A percentile compares a stretch with the other conserved stretches of the same genome.
Evolutionary conservation across 2,888 invertebrate genomes (phyloP).

Genomic region (Actias luna): DNA sequence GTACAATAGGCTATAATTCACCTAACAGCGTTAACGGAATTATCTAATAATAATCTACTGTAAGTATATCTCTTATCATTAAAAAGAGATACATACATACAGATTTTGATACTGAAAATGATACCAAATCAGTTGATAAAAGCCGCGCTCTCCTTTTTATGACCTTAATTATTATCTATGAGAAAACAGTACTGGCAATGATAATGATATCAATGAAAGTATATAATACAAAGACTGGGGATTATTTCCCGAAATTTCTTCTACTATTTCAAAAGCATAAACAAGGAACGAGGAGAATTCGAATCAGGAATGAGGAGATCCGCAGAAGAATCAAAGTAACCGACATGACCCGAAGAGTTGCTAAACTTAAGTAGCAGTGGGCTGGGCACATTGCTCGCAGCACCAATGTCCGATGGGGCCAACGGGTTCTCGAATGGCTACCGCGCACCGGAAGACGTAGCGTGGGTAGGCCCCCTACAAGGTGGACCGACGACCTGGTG

Average conservation of each 20-base stretch:
- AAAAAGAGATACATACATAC: constrained; percentile 34
- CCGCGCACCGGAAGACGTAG: too few relatives aligned
- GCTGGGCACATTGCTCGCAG: too few relatives aligned
- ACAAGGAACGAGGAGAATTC: too few relatives aligned
- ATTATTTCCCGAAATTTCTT: constrained; percentile 38
- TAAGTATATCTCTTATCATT: constrained; percentile 22
- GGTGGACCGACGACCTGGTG: too few relatives aligned
- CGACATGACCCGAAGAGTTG: too few relatives aligned
- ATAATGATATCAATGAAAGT: constrained; percentile 49
- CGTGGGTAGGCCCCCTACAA: too few relatives aligned
- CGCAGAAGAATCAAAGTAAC: too few relatives aligned
- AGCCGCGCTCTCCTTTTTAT: constrained; percentile 39
- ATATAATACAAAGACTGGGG: constrained; percentile 41
- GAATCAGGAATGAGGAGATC: too few relatives aligned
- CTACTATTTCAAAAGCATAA: constrained; percentile 44
- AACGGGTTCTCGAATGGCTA: too few relatives aligned
- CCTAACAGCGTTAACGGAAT: constrained; percentile 40
- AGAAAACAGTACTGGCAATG: constrained; percentile 33
- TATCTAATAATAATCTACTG: constrained; percentile 29
- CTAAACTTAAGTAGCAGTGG: too few relatives aligned
- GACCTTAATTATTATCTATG: constrained; percentile 28
- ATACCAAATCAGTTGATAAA: constrained; percentile 37
- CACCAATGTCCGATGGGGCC: too few relatives aligned
- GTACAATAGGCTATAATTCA: constrained; percentile 41
- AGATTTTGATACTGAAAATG: constrained; percentile 29